phyloP scores from a whole-genome alignment of 2,113 vertebrate species.

The Cepphus grylle region DNA sequence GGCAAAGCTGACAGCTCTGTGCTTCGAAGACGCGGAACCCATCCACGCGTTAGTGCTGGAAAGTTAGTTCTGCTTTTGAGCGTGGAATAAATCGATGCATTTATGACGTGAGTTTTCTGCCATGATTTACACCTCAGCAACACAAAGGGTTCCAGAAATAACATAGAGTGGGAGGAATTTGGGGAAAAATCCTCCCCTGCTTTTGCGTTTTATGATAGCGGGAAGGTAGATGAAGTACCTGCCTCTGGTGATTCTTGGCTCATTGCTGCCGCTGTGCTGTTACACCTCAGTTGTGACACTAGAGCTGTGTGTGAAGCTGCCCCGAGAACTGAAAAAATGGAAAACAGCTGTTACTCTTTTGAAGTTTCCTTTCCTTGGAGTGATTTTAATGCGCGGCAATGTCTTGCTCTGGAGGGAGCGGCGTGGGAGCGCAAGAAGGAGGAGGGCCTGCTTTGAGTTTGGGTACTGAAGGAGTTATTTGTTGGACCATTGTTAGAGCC shows the following conservation, averaged over 20 bases:
- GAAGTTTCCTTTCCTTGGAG: not conserved
- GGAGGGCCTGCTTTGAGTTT: not conserved
- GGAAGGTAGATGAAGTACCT: not conserved
- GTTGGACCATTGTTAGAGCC: not conserved
- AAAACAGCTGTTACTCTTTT: no score
- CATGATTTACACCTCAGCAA: not conserved
- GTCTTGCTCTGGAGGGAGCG: accelerated
- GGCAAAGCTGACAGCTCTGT: not conserved
- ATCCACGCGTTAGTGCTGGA: not conserved
- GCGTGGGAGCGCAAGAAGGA: not conserved
- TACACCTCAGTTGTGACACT: accelerated
- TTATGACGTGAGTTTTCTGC: not conserved
- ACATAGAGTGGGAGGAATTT: not conserved
- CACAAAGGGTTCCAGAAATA: not conserved
- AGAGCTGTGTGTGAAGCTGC: not conserved
- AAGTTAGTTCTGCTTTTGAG: not conserved
- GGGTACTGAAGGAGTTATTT: not conserved
- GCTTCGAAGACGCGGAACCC: accelerated
- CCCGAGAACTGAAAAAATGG: not conserved
- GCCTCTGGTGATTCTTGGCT: not conserved
- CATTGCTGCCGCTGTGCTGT: not conserved
- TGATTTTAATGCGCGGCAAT: accelerated
- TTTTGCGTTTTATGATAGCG: not conserved
- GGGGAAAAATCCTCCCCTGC: no score
- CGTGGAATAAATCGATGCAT: not conserved